These are phyloP conservation scores for Gymnocypris eckloni DNA, from an alignment of 2,797 vertebrate genomes.

Conservation along the genomic window DNA sequence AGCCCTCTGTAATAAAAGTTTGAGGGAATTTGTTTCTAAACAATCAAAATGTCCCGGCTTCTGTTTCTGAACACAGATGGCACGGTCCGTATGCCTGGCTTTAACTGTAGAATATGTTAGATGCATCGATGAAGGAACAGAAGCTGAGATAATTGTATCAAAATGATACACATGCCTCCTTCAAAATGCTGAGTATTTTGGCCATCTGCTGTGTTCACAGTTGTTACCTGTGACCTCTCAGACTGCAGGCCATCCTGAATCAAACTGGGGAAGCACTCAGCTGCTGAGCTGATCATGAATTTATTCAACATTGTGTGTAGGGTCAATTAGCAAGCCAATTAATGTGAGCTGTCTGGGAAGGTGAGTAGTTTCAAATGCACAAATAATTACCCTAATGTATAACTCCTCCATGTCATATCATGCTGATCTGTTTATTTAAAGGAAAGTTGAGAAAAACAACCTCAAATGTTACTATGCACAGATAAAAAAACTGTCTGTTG, in stretches of 20 bases:
- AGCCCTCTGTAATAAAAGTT: constrained; percentile 32
- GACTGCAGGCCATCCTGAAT: constrained; percentile 15
- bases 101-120: constrained; percentile 57
- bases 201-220: constrained; percentile 59
- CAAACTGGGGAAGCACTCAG: constrained; percentile 26
- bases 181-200: constrained; percentile 52
- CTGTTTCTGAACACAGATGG: constrained; percentile 56
- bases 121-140: constrained; percentile 63
- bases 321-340: constrained; percentile 16
- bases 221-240: constrained; percentile 31
- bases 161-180: constrained; percentile 62
- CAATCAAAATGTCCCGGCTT: constrained; percentile 36
- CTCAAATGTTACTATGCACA: not conserved
- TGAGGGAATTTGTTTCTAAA: constrained; percentile 28
- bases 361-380: constrained; percentile 8
- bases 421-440: constrained; percentile 20
- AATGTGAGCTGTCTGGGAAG: constrained; percentile 7
- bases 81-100: constrained; percentile 49
- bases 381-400: constrained; percentile 29
- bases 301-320: constrained; percentile 14
- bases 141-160: constrained; percentile 65
- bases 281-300: constrained; percentile 13
- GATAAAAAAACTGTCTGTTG: not conserved
- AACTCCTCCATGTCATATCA: constrained; percentile 9
- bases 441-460: not conserved